A percentile compares a stretch with the other conserved stretches of the same genome.
phyloP scores from a whole-genome alignment of 2,888 invertebrate species.

The Eupithecia centaureata region DNA sequence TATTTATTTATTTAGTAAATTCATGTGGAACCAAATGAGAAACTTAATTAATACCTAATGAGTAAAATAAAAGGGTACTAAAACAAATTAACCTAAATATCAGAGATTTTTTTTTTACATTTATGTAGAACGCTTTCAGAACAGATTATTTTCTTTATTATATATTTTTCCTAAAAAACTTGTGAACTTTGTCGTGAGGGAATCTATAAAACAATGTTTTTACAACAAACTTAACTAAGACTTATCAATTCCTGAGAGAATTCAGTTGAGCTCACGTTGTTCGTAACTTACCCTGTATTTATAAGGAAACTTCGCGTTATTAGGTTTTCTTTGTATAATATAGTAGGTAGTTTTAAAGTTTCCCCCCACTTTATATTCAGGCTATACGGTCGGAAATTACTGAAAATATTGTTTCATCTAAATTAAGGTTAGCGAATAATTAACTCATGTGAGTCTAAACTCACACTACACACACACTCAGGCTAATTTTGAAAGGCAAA shows the following conservation, averaged over 20 bases:
- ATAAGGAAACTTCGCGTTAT: constrained; percentile 42
- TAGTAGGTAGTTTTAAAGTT: constrained; percentile 40
- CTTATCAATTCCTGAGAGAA: constrained; percentile 36
- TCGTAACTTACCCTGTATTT: constrained; percentile 40
- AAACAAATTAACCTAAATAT: too few species aligned
- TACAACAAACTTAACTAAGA: neutral
- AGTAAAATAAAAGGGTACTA: too few species aligned
- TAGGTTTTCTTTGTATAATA: constrained; percentile 45
- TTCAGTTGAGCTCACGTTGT: constrained; percentile 28
- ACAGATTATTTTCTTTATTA: too few species aligned
- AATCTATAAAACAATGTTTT: neutral
- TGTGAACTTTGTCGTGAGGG: neutral
- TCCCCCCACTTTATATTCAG: constrained; percentile 22
- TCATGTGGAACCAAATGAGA: too few species aligned
- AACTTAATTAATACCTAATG: too few species aligned
- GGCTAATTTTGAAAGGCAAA: too few species aligned
- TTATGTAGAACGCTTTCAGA: neutral
- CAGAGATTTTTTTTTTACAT: too few species aligned
- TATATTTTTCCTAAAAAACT: neutral
- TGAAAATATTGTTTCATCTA: neutral
- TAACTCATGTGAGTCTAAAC: neutral
- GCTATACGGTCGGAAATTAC: neutral
- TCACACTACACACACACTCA: too few species aligned
- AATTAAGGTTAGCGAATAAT: neutral
- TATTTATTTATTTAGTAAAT: too few species aligned